A percentile compares a stretch with the other conserved stretches of the same genome.
Conservation (phyloP, 2,797 vertebrate species). For the Urosaurus nigricauda region DNA sequence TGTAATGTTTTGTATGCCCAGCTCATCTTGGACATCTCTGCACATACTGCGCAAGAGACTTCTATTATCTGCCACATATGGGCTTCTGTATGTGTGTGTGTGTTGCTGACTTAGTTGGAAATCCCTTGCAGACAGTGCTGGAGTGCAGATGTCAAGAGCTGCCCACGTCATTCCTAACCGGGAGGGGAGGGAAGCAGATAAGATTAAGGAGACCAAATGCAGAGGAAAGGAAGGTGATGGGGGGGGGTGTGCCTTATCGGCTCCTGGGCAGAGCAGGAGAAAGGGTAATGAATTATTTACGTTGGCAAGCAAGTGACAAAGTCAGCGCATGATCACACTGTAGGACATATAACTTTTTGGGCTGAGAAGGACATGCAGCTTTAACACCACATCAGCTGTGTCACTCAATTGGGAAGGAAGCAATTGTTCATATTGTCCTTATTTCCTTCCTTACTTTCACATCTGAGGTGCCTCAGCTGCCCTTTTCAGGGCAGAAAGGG, state of each 20-base stretch:
- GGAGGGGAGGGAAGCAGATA: constrained; percentile 15
- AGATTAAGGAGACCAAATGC: constrained; percentile 23
- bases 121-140: not conserved
- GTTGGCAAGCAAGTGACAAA: not conserved
- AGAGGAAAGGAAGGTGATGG: constrained; percentile 16
- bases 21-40: not conserved
- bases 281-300: constrained; percentile 5
- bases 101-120: not conserved
- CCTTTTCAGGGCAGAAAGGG: not conserved
- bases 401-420: not conserved
- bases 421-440: not conserved
- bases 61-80: not conserved
- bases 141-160: not conserved
- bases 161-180: constrained; percentile 14
- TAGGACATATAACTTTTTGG: not conserved
- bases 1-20: not conserved
- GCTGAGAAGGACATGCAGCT: not conserved
- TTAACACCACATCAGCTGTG: not conserved
- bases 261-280: not conserved
- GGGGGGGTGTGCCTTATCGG: constrained; percentile 5
- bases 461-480: not conserved
- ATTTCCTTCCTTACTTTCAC: constrained; percentile 1
- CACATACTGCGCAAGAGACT: not conserved
- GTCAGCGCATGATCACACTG: too few relatives aligned
- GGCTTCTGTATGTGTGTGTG: not conserved